Percentiles rank a stretch among this genome's conserved stretches.
These are phyloP conservation scores for Sinocyclocheilus rhinocerous DNA, from an alignment of 2,113 vertebrate species.

Conservation along the genomic window DNA sequence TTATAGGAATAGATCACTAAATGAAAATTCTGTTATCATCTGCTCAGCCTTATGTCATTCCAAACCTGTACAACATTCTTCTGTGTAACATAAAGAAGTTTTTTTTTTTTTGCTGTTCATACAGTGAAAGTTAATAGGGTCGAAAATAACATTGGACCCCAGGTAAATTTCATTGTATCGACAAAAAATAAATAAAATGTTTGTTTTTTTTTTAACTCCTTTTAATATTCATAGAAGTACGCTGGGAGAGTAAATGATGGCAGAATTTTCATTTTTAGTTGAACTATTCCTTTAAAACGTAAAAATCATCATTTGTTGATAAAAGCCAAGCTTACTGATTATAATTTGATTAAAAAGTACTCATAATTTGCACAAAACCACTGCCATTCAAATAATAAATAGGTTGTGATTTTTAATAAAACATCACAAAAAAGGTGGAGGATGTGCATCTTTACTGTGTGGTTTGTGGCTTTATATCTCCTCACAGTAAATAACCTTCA, in stretches of 20 bases:
- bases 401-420: background rate
- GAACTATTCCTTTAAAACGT: too few relatives aligned
- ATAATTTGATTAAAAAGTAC: background rate
- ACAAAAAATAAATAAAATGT: too few relatives aligned
- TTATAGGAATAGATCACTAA: background rate
- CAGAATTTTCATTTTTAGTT: too few relatives aligned
- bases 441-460: background rate
- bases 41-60: background rate
- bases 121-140: too few relatives aligned
- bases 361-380: background rate
- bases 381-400: background rate
- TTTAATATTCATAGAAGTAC: too few relatives aligned
- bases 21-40: background rate
- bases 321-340: background rate
- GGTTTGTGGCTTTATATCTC: background rate
- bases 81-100: background rate
- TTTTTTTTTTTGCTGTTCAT: too few relatives aligned
- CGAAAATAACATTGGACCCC: too few relatives aligned
- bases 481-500: background rate
- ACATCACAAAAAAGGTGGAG: background rate
- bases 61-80: background rate
- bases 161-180: too few relatives aligned
- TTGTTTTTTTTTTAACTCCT: too few relatives aligned
- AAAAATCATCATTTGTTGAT: background rate
- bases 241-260: too few relatives aligned